Base-by-base conservation (phyloP, 2,113 vertebrate species). In the Gobio gobio region DNA sequence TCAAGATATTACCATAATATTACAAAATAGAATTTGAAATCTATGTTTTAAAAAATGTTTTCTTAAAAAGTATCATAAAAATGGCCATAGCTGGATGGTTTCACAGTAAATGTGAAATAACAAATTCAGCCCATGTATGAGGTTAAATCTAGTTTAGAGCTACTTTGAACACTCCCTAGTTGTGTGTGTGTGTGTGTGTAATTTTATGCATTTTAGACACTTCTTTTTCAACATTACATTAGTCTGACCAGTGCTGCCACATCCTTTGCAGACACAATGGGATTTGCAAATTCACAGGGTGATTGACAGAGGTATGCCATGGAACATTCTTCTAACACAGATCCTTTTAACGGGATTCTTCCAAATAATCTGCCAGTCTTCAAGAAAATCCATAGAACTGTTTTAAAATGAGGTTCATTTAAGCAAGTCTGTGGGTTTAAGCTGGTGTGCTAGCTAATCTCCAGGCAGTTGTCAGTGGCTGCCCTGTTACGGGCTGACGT, bases 281-380 rank as follows among this genome's bases (percentile, higher is more conserved):
- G 43, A 77, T 77, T 61, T 78, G 51, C 47, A 54, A 73, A 59
- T 64, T 36, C 73, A 33, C 16, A 33, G 26, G 12, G 59, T 75
- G 78, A 86, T 36, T 86, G 78, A 83, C 79, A 87, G 78, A 43
- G 54, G 54, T 63, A 51, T 63, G 33, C 29, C 43, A 61, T 8
- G 12, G 36, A 59, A 85, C 73, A 76, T 78, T 81, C 14, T 47
- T 81, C 20, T 47, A 51, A 84, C 84, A 68, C 22, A 72, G 81
- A 85, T 83, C 79, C 73, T 51, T 83, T 83, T 59, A 87, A 76
- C 72, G 6, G 72, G 83, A 87, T 87, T 85, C 77, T 76, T 84
- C 79, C 3, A 68, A 82, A 84, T 87, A 81, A 75, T 87, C 82
- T 59, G 24, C 61, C 83, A 82, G 72, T 77, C 78, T 85, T 77